Percentiles rank a stretch among this genome's conserved stretches.
These are phyloP conservation scores for Meloidogyne hapla DNA, from an alignment of 1,140 invertebrate species.

Conservation along the genomic window DNA sequence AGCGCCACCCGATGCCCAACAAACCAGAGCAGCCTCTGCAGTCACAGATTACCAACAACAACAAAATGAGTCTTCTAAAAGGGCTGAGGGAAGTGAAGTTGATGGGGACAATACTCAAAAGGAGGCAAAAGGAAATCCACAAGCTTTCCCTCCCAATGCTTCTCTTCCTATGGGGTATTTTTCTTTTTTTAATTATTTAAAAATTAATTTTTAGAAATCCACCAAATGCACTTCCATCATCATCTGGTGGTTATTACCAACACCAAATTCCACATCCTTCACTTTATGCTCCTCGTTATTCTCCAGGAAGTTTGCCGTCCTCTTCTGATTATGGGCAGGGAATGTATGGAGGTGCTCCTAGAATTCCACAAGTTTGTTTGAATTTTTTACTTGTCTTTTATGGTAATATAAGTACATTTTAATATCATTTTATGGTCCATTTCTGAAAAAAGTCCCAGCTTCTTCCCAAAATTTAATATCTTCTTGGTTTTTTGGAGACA, in stretches of 20 bases:
- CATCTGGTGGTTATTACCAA: background rate
- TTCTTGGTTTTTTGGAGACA: no score
- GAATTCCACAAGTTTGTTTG: background rate
- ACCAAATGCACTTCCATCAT: background rate
- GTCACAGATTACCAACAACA: constrained; percentile 19
- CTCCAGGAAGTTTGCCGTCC: background rate
- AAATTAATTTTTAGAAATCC: background rate
- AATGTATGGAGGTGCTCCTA: background rate
- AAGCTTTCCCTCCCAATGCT: constrained; percentile 28
- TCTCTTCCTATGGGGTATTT: background rate
- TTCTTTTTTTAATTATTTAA: background rate
- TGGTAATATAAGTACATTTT: no score
- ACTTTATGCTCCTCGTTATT: background rate
- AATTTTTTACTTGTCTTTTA: background rate
- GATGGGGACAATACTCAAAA: constrained; percentile 13
- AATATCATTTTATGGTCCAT: no score
- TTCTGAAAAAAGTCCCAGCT: background rate
- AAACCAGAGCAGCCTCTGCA: constrained; percentile 13
- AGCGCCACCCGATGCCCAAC: background rate
- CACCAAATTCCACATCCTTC: background rate
- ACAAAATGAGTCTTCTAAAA: constrained; percentile 19
- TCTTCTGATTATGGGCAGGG: background rate
- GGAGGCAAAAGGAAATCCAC: constrained; percentile 11
- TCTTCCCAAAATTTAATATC: no score
- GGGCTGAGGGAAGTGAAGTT: background rate